Conservation (phyloP, 2,797 vertebrate genomes). For the Prunella strophiata region DNA sequence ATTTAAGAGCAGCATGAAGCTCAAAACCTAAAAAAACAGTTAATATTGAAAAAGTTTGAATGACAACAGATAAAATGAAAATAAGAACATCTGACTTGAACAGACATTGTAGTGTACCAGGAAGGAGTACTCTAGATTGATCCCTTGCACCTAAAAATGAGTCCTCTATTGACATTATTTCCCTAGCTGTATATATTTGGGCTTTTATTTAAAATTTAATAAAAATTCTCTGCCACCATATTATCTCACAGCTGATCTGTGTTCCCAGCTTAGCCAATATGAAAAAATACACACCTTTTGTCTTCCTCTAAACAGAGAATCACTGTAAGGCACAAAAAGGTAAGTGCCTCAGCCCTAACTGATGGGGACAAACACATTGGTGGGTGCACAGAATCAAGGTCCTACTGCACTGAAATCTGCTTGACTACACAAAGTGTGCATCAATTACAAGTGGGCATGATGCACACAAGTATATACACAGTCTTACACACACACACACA, state of each 20-base stretch:
- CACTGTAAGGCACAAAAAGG: slow-evolving; percentile 43
- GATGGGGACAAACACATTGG: slow-evolving; percentile 36
- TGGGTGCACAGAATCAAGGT: slow-evolving; percentile 38
- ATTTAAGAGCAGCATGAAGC: slow-evolving; percentile 37
- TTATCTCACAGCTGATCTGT: background rate
- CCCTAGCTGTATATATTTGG: background rate
- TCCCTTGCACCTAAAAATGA: background rate
- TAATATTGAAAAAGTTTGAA: slow-evolving; percentile 10
- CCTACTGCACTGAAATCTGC: background rate
- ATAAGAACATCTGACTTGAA: slow-evolving; percentile 56
- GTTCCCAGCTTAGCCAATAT: background rate
- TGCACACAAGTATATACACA: slow-evolving; percentile 53
- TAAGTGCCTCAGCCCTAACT: slow-evolving; percentile 36
- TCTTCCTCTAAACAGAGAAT: slow-evolving; percentile 40
- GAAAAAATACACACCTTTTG: slow-evolving; percentile 21
- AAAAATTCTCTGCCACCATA: background rate
- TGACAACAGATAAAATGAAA: slow-evolving; percentile 53
- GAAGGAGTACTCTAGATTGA: background rate
- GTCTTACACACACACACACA: slow-evolving; percentile 25
- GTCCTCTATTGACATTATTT: background rate
- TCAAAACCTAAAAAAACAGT: slow-evolving; percentile 13
- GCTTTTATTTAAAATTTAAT: background rate
- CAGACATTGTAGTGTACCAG: slow-evolving; percentile 7
- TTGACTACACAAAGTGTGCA: background rate
- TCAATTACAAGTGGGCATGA: background rate